Base-by-base conservation (phyloP, 2,888 invertebrate genomes). In the Sinohyriopsis cumingii region DNA sequence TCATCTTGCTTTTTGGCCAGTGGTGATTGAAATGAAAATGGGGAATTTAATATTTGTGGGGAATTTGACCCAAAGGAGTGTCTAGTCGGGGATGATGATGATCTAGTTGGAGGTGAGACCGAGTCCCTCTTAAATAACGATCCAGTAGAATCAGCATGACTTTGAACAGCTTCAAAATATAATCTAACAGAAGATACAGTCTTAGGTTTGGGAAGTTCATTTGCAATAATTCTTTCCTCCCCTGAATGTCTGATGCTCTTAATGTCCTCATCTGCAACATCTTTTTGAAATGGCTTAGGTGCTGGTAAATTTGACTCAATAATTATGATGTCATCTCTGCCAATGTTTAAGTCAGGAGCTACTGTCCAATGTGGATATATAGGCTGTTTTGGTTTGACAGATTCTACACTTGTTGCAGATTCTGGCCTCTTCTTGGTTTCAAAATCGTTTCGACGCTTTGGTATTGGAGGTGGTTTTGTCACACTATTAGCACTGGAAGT, bases 151-250 rank as follows among this genome's bases (percentile, higher is more conserved):
- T 74, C 69, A 25, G 57, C 56, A 54, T 68, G 69, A 63, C 66
- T 77, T 63, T 71, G 71, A 5, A 69, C 65, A 22, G 69, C 78
- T 60, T 82, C 82, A 75, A 82, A 82, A 62, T 80, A 68, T 28
- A 76, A 71, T 59, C 80, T 73, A 72, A 80, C 78, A 55, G 76
- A 71, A 62, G 79, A 95, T 72, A 97, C 97, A 79, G 96, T 93
- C 91, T 97, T 96, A 1, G 94, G 94, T 24, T 96, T 96, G 3
- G 97, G 97, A 64, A 95, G 92, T 85, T 96, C 96, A 76, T 82
- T 77, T 63, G 71, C 76, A 59, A 62, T 67, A 62, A 53, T 61
- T 19, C 45, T 45, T 15, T 65, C 60, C 20, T 93, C 93, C 68
- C 72, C 67, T 12, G 70, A 59, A 28, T 65, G 33, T 65, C 65